Evolutionary conservation across 1,140 invertebrate species (phyloP), one percentile per base, ranked within the genome.

Genomic region (Chionoecetes opilio): DNA sequence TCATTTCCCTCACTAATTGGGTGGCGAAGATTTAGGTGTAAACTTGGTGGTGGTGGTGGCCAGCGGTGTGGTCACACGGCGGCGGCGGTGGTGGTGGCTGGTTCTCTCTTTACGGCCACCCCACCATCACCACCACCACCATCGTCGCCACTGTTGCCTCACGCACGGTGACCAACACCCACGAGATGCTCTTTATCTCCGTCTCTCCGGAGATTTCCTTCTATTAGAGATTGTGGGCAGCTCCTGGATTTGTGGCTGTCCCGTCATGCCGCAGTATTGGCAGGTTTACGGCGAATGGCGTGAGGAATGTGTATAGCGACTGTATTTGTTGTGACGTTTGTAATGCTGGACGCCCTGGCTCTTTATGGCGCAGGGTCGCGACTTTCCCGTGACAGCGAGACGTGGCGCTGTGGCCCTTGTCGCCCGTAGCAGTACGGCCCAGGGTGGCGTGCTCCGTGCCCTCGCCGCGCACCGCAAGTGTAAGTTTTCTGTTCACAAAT

Each of bases 401-500:
- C 89, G 53, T 14, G 87, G 46, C 35, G 91, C 63, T 82, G 82
- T 85, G 89, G 46, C 11, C 93, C 35, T 84, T 91, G 35, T 5
- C n/a, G 37, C 89, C n/a, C 32, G 11, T 2, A 1, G 6, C 21
- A 75, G 3, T 9, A 94, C 21, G 89, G 93, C 17, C 29, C 41
- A 35, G 91, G 63, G 91, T 94, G 88, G 93, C 89, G 11, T 53
- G 93, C 14, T 0, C 31, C 29, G 29, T 11, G 9, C 29, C 37
- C 37, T 35, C 31, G 37, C 17, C 35, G 75, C 93, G n/a, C 88
- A 38, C 75, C 38, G 75, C 82, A 91, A 94, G 93, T 94, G 93
- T 94, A 94, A 94, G 93, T 94, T 94, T 94, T 94, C 93, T 91
- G 93, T 94, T 91, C 93, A 94, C 93, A 94, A 94, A 94, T 94